phyloP scores from a whole-genome alignment of 2,888 invertebrate genomes.

The Therioaphis trifolii region DNA sequence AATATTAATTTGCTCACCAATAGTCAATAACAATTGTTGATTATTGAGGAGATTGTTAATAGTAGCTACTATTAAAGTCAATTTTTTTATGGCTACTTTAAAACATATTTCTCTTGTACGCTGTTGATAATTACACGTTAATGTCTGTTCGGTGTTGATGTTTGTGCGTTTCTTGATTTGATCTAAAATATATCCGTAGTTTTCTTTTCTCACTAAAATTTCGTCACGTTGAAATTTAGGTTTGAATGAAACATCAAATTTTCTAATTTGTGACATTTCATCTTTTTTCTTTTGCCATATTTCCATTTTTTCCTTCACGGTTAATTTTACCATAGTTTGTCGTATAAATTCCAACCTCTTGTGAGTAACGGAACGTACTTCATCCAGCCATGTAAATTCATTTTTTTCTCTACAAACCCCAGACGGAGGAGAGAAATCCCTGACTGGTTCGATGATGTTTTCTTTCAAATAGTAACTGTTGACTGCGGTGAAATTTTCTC shows the following conservation, averaged over 20 bases:
- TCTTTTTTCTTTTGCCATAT: conserved; percentile 22
- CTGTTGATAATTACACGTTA: background rate
- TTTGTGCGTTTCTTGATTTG: conserved; percentile 20
- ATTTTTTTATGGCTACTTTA: conserved; percentile 3
- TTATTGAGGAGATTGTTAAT: conserved; percentile 6
- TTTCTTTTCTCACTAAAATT: conserved; percentile 38
- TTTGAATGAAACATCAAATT: background rate
- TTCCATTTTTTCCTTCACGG: background rate
- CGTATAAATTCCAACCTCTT: conserved; percentile 33
- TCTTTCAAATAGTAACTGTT: conserved; percentile 49
- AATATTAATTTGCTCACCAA: conserved; percentile 28
- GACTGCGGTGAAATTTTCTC: conserved; percentile 20
- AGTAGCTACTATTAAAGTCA: background rate
- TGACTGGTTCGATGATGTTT: conserved; percentile 19
- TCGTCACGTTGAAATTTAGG: conserved; percentile 21
- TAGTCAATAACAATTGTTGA: background rate
- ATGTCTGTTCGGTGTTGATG: background rate
- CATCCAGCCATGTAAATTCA: conserved; percentile 29
- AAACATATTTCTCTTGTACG: conserved; percentile 42
- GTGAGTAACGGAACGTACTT: background rate
- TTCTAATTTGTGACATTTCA: background rate
- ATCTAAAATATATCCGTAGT: conserved; percentile 23
- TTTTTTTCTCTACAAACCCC: background rate
- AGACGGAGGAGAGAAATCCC: background rate
- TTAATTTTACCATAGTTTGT: background rate